phyloP scores from a whole-genome alignment of 2,113 vertebrate genomes.

The Centropus unirufus region DNA sequence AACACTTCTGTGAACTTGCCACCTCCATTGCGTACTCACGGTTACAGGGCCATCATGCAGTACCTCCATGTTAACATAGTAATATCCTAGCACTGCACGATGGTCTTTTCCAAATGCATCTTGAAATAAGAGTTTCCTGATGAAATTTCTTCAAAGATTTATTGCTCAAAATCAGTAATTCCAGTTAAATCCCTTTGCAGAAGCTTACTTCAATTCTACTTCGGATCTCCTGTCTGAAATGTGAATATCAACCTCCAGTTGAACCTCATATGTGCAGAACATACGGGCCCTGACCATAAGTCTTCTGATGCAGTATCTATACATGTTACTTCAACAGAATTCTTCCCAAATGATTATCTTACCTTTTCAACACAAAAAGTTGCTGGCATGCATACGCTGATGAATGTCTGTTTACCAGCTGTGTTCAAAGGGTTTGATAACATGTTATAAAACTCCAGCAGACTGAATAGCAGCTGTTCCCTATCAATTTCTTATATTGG shows the following conservation, averaged over 20 bases:
- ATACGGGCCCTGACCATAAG: not conserved
- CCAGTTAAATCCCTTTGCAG: not conserved
- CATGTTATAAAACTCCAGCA: conserved; percentile 64
- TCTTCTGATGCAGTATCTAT: not conserved
- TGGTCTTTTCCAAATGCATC: not conserved
- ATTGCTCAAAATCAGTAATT: not conserved
- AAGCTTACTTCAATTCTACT: not conserved
- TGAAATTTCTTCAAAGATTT: not conserved
- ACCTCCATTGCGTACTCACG: not conserved
- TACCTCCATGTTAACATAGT: not conserved
- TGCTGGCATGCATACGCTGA: not conserved
- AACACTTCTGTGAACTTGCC: not conserved
- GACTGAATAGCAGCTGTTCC: conserved; percentile 67
- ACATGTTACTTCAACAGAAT: not conserved
- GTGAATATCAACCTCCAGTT: not conserved
- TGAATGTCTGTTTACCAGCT: conserved; percentile 71
- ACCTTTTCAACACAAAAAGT: conserved; percentile 29
- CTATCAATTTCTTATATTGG: conserved; percentile 62
- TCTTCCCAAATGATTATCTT: not conserved
- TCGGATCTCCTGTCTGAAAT: not conserved
- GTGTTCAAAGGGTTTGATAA: conserved; percentile 76
- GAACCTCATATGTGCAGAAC: not conserved
- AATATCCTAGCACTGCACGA: not conserved
- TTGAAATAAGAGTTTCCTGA: not conserved
- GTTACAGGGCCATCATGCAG: not conserved